A percentile compares a stretch with the other conserved stretches of the same genome.
Evolutionary conservation across 2,797 vertebrate genomes (phyloP).

Genomic region (Manis crassicaudata): DNA sequence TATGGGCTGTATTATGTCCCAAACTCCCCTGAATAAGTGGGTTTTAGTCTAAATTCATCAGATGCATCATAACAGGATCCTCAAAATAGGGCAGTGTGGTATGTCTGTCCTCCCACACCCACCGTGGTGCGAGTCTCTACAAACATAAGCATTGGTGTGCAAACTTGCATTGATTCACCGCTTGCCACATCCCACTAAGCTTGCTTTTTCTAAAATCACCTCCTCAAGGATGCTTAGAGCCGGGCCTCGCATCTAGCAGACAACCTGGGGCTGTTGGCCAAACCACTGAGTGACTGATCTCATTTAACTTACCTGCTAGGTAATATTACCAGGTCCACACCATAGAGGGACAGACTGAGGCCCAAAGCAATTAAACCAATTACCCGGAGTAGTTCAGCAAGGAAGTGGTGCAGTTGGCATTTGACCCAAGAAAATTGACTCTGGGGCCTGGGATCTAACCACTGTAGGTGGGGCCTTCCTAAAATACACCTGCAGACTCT

Average conservation of each 20-base stretch:
- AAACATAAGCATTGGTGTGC: slow-evolving; percentile 23
- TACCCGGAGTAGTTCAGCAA: not conserved
- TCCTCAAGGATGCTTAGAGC: not conserved
- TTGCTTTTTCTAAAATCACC: slow-evolving; percentile 55
- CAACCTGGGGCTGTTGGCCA: not conserved
- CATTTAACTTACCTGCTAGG: not conserved
- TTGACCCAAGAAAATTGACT: slow-evolving; percentile 14
- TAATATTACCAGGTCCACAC: not conserved
- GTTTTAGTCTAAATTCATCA: not conserved
- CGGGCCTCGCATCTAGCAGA: not conserved
- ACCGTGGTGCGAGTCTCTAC: slow-evolving; percentile 14
- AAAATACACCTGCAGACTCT: not conserved
- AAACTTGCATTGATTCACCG: slow-evolving; percentile 40
- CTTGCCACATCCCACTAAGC: not conserved
- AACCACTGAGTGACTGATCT: not conserved
- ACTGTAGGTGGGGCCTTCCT: not conserved
- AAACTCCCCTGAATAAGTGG: not conserved
- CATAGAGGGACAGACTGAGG: not conserved
- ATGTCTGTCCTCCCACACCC: slow-evolving; percentile 45
- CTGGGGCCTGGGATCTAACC: not conserved
- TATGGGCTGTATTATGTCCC: not conserved
- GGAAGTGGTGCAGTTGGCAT: not conserved
- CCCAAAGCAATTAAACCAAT: not conserved
- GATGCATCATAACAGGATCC: not conserved
- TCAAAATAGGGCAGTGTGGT: not conserved